Percentiles rank a stretch among this genome's conserved stretches.
phyloP scores from a whole-genome alignment of 2,888 invertebrate species.

The Resseliella maxima region DNA sequence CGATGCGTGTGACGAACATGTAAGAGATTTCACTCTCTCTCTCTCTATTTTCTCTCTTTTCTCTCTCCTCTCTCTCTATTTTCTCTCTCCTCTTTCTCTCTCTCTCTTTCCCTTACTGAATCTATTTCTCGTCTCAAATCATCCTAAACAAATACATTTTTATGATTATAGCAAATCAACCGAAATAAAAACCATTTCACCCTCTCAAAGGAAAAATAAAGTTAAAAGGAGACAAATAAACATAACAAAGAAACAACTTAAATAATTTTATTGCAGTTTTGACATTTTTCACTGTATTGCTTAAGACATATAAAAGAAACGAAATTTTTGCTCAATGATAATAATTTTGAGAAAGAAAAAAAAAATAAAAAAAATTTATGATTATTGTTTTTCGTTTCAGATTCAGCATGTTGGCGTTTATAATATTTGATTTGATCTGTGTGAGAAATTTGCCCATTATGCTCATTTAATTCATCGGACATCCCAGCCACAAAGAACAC shows the following conservation, averaged over 20 bases:
- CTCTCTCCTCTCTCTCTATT: too few species aligned
- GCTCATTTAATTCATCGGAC: not conserved
- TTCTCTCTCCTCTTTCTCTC: too few species aligned
- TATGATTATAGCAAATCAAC: constrained; percentile 23
- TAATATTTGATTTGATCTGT: not conserved
- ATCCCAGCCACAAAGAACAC: not conserved
- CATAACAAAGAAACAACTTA: not conserved
- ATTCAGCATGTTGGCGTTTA: not conserved
- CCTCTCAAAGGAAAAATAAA: not conserved
- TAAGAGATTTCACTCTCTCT: not conserved
- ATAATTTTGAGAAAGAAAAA: not conserved
- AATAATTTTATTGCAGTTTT: not conserved
- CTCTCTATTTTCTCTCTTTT: too few species aligned
- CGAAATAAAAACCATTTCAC: not conserved
- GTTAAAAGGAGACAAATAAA: not conserved
- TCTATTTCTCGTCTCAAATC: too few species aligned
- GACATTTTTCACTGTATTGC: not conserved
- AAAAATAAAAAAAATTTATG: not conserved
- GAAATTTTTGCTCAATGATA: not conserved
- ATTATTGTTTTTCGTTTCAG: not conserved
- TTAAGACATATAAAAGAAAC: not conserved
- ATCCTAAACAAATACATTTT: not conserved
- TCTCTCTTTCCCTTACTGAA: too few species aligned
- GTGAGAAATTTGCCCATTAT: not conserved
- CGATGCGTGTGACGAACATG: not conserved